Evolutionary conservation across 2,797 vertebrate species (phyloP), one percentile per base, ranked within the genome.

Genomic region (Chrosomus eos): DNA sequence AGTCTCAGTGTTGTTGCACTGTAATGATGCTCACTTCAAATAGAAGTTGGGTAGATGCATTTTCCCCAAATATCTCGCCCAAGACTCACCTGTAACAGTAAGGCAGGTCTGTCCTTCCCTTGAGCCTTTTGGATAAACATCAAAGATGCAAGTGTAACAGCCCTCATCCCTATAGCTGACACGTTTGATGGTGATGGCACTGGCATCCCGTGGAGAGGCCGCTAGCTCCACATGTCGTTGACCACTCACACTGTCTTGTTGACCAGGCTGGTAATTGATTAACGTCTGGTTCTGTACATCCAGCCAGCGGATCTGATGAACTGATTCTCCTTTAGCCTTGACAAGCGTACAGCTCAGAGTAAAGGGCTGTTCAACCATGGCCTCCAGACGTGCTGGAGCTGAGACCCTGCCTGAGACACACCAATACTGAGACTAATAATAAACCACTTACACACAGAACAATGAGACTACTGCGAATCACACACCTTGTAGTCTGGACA

Each of bases 81-180:
- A 77, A 77, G 19, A 33, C 77, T 67, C 11, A 95, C 95, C 86
- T 76, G 92, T 95, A 64, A 95, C 95, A 19, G 86, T 93, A 87
- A 96, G 93, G 86, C 95, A 96, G 0, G 92, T 95, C 16, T 82
- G 88, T 75, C 92, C 94, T 85, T 94, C 93, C 87, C 93, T 93
- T 26, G 93, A 90, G 3, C 94, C 94, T 0, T 90, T 84, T 0
- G 93, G 93, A 58, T 86, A 78, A 87, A 95, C 86, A 68, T 95
- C 92, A 83, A 96, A 96, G 89, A 94, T 94, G 91, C 95, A 96
- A 71, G 93, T 93, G 90, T 95, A 96, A 91, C 95, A 96, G 55
- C 95, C 95, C 72, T 95, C 94, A 5, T 96, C 95, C 0, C 94
- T 90, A 88, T 93, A 94, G 89, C 94, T 90, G 86, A 96, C 94